phyloP scores from a whole-genome alignment of 2,888 invertebrate species.

The Brenthis daphne region DNA sequence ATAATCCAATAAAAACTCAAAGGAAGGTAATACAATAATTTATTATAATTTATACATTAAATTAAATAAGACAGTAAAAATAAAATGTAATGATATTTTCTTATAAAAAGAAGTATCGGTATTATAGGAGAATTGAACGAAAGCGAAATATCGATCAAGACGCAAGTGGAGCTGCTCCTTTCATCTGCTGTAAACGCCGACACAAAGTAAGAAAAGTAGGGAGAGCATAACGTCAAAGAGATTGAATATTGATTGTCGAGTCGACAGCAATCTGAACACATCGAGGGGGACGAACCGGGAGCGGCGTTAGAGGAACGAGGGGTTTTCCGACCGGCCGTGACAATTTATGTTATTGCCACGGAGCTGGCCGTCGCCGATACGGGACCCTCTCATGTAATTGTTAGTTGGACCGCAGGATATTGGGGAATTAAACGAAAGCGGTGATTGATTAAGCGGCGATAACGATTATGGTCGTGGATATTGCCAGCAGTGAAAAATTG shows the following conservation, averaged over 20 bases:
- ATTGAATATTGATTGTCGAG: slow-evolving; percentile 81
- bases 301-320: slow-evolving; percentile 42
- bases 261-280: slow-evolving; percentile 69
- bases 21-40: slow-evolving; percentile 15
- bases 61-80: not conserved
- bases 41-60: slow-evolving; percentile 10
- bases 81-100: not conserved
- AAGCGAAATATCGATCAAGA: slow-evolving; percentile 33
- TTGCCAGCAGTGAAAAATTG: slow-evolving; percentile 62
- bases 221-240: slow-evolving; percentile 78
- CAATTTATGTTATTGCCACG: slow-evolving; percentile 80
- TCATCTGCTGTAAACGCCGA: slow-evolving; percentile 70
- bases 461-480: slow-evolving; percentile 66
- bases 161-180: slow-evolving; percentile 40
- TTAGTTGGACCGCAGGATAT: slow-evolving; percentile 79
- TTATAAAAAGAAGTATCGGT: not conserved
- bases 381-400: slow-evolving; percentile 78
- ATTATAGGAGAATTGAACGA: slow-evolving; percentile 11
- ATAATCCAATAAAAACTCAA: slow-evolving; percentile 15
- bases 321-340: slow-evolving; percentile 72
- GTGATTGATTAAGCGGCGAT: slow-evolving; percentile 77
- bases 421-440: slow-evolving; percentile 75
- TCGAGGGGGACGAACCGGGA: slow-evolving; percentile 29
- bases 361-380: slow-evolving; percentile 69
- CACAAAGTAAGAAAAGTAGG: slow-evolving; percentile 75